Base-by-base conservation (phyloP, 2,888 invertebrate species). In the Pimpla rufipes region DNA sequence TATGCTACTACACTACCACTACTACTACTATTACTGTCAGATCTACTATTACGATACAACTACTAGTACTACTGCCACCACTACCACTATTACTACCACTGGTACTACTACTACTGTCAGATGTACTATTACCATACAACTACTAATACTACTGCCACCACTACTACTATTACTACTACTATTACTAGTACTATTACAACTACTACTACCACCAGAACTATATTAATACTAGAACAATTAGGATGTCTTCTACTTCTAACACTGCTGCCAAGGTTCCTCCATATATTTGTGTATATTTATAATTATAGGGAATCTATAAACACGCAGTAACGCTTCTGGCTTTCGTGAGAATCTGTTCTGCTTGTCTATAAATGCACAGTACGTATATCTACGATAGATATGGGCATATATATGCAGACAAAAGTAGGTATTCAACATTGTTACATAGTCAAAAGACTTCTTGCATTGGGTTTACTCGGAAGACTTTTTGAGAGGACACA, bases 271-370 rank as follows among this genome's bases (percentile, higher is more conserved):
- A 23, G 10, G 13, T 55, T 23, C 4, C 11, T 21, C 55, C 13
- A 11, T 37, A n/a, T 23, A 11, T 23, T 37, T 21, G 29, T 37
- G n/a, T 18, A 74, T 59, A 42, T 42, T 52, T 35, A n/a, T 37
- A 5, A 62, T 23, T 59, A 1, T 47, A 21, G 66, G 35, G 16
- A 42, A 57, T 76, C 29, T 10, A 47, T 75, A 52, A 37, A 45
- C 18, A n/a, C 50, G 70, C 16, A 57, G 16, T 47, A 78, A 80
- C 62, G 45, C 52, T 64, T 55, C 6, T 21, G 47, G 52, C 13
- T 37, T 55, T 40, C 57, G 68, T 64, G 55, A 18, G 45, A 75
- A 70, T 21, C 70, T 16, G 52, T 23, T 23, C 57, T 50, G 66
- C n/a, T 62, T 4, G 23, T 18, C 16, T 57, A 47, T 62, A 62